Conservation (phyloP, 64 coral and sea anemone species). For the Montipora efflorescens region DNA sequence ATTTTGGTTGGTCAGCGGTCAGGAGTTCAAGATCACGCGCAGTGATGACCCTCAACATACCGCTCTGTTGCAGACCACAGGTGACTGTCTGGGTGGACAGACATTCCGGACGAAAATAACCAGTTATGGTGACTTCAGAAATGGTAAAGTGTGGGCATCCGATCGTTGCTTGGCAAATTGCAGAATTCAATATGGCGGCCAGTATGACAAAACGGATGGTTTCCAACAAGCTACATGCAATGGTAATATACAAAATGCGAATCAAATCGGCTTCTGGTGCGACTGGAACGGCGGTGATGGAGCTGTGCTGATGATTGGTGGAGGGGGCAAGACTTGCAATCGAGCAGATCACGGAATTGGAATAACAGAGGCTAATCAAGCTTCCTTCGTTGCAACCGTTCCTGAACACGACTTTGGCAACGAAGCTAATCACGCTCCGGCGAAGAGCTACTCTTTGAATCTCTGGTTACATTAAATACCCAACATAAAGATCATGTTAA, state of each 20-base stretch:
- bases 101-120: no score
- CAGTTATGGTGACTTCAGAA: no score
- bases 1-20: no score
- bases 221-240: not conserved
- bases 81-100: not conserved
- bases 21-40: constrained; percentile 62
- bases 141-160: no score
- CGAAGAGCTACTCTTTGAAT: no score
- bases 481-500: no score
- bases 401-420: no score
- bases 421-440: no score
- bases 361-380: not conserved
- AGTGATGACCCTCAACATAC: constrained; percentile 50
- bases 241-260: not conserved
- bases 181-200: not conserved
- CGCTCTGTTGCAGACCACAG: constrained; percentile 20
- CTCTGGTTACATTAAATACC: no score
- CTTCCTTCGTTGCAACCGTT: no score
- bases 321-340: not conserved
- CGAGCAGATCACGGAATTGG: not conserved
- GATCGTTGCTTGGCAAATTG: constrained; percentile 10
- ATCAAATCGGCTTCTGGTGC: constrained; percentile 21
- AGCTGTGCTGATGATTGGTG: constrained; percentile 1
- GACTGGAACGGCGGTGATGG: not conserved
- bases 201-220: not conserved